phyloP scores from a whole-genome alignment of 2,797 vertebrate genomes.

The Antrozous pallidus region DNA sequence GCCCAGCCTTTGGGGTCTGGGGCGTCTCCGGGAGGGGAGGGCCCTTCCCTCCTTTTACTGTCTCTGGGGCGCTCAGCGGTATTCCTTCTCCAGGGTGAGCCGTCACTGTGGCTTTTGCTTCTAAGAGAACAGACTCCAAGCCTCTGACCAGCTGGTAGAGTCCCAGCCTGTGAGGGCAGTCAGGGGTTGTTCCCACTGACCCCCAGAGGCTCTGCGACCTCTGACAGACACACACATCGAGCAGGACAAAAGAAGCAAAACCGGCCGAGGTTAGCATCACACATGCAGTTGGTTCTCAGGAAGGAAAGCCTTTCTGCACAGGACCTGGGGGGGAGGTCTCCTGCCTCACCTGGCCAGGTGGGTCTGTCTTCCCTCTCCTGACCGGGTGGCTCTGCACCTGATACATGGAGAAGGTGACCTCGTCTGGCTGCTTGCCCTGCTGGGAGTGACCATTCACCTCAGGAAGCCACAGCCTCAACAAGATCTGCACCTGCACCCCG shows the following conservation, averaged over 20 bases:
- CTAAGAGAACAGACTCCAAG: neutral
- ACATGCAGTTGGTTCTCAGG: neutral
- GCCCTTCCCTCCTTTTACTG: conserved; percentile 76
- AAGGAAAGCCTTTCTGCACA: neutral
- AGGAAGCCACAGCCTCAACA: neutral
- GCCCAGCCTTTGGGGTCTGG: neutral
- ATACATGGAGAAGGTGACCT: neutral
- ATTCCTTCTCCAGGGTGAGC: conserved; percentile 82
- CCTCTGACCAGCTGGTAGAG: neutral
- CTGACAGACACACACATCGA: neutral
- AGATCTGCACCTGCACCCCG: too few relatives aligned
- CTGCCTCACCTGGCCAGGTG: neutral
- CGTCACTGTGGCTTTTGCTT: conserved; percentile 61
- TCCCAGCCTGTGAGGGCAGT: neutral
- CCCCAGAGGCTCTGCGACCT: neutral
- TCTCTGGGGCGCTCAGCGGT: conserved; percentile 81
- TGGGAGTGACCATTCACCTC: neutral
- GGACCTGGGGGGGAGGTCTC: neutral
- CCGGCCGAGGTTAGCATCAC: neutral
- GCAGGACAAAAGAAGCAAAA: neutral
- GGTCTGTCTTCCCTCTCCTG: neutral
- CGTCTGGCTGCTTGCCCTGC: neutral
- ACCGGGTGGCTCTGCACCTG: neutral
- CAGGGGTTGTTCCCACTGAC: neutral
- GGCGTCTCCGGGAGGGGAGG: neutral